Conservation (phyloP, 1,140 invertebrate genomes). For the Euglossa dilemma region DNA sequence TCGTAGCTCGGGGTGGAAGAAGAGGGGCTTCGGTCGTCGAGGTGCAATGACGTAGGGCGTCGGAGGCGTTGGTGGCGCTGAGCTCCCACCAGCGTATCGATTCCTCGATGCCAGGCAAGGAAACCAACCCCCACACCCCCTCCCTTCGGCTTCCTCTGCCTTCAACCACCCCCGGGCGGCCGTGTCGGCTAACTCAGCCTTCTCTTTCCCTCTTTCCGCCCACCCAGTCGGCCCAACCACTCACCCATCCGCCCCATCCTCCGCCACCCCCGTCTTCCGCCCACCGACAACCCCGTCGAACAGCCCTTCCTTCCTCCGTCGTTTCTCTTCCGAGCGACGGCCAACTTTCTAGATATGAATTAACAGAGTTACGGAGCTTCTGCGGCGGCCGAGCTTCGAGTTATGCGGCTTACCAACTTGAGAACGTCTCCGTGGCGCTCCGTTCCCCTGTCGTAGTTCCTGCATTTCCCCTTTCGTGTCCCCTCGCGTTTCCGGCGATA, state of each 20-base stretch:
- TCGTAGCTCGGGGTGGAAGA: conserved; percentile 10
- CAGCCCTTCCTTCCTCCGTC: conserved; percentile 44
- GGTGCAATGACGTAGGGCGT: conserved; percentile 77
- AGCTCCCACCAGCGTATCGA: conserved; percentile 78
- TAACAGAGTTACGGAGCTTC: conserved; percentile 82
- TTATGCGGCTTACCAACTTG: conserved; percentile 79
- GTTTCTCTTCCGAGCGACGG: conserved; percentile 59
- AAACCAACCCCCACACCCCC: conserved; percentile 66
- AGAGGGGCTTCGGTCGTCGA: conserved; percentile 66
- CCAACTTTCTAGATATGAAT: conserved; percentile 82
- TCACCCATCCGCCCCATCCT: conserved; percentile 49
- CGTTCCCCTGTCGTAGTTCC: not conserved
- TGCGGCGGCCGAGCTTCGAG: conserved; percentile 71
- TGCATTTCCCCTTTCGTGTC: not conserved
- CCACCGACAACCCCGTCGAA: conserved; percentile 42
- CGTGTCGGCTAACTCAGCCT: conserved; percentile 62
- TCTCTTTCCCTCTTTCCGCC: conserved; percentile 65
- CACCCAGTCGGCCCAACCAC: conserved; percentile 57
- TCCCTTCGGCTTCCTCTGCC: conserved; percentile 57
- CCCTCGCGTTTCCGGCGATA: not conserved
- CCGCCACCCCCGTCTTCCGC: conserved; percentile 51
- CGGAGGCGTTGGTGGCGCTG: conserved; percentile 79
- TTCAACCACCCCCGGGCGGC: conserved; percentile 66
- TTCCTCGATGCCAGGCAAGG: conserved; percentile 75
- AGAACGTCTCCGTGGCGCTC: conserved; percentile 72